Evolutionary conservation across 2,888 invertebrate species (phyloP), one percentile per base, ranked within the genome.

Genomic region (Acleris holmiana): DNA sequence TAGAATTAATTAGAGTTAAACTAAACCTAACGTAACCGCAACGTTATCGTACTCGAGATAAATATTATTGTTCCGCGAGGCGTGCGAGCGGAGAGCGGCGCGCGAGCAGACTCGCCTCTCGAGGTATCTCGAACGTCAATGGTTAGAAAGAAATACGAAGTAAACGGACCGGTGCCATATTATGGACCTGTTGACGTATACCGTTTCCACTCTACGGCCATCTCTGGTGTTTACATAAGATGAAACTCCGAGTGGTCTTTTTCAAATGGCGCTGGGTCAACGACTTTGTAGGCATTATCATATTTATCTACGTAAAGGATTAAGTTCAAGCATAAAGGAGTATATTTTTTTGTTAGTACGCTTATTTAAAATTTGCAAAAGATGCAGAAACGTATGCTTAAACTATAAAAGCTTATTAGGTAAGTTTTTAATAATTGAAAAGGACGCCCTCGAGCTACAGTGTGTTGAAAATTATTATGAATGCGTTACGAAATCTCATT

Each of bases 141-240:
- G 85, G 82, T 86, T 83, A 85, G 85, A 85, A 86, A 85, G 85
- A 85, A 87, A 86, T 80, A 86, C 80, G 75, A 80, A 78, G 77
- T 79, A 82, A 83, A 80, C 80, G 79, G 75, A 75, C 72, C 65
- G 71, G 60, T 69, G 70, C 67, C 68, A 69, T 67, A 67, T 58
- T 79, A 74, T 75, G 73, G 77, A 78, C 79, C 73, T 78, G 82
- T 77, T 80, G 88, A 86, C 85, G 87, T 84, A 82, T 84, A 80
- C 82, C 80, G 76, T 71, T 69, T 62, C 69, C 70, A 68, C 73
- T 76, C 77, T 75, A 74, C 76, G 73, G 77, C 76, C 73, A 76
- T 73, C 75, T 77, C 74, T 75, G 76, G 55, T 79, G 76, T 77
- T 76, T 74, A 73, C 73, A 73, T 75, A 75, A 76, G 72, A 71